Percentiles rank a stretch among this genome's conserved stretches.
These are phyloP conservation scores for Alouatta palliata DNA, from an alignment of 2,113 vertebrate genomes.

Conservation along the genomic window DNA sequence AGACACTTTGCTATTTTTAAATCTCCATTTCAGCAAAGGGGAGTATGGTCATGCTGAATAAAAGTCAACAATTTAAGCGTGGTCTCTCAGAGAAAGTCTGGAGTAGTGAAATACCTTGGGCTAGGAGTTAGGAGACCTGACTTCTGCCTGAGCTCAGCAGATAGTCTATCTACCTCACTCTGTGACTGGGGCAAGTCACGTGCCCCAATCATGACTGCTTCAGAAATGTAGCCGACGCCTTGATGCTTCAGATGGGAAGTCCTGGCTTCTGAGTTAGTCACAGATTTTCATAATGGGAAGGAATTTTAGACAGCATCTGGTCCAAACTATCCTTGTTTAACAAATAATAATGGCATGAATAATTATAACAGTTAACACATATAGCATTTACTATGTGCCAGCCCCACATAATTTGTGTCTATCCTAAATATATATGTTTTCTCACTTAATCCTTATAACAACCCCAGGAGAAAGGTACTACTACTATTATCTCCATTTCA, in stretches of 20 bases:
- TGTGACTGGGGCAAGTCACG: neutral
- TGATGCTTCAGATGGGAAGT: neutral
- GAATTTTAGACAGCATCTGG: neutral
- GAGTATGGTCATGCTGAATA: neutral
- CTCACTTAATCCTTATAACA: neutral
- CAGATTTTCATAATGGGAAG: neutral
- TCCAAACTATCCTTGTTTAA: neutral
- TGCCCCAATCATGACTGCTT: neutral
- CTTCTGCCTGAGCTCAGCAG: neutral
- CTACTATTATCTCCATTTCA: neutral
- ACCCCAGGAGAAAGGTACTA: neutral
- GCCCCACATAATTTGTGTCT: neutral
- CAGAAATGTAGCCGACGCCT: neutral
- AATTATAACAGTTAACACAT: neutral
- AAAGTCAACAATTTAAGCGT: neutral
- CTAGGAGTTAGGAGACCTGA: neutral
- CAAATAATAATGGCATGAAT: neutral
- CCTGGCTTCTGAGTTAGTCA: neutral
- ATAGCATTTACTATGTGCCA: neutral
- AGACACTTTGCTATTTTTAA: constrained; percentile 45
- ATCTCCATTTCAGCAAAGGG: constrained; percentile 18
- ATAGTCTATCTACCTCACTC: neutral
- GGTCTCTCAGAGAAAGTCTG: neutral
- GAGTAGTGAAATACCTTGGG: neutral
- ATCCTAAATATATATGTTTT: neutral